Conservation (phyloP, 37 sponge, comb jelly and placozoan species). For the Eunapius fragilis region DNA sequence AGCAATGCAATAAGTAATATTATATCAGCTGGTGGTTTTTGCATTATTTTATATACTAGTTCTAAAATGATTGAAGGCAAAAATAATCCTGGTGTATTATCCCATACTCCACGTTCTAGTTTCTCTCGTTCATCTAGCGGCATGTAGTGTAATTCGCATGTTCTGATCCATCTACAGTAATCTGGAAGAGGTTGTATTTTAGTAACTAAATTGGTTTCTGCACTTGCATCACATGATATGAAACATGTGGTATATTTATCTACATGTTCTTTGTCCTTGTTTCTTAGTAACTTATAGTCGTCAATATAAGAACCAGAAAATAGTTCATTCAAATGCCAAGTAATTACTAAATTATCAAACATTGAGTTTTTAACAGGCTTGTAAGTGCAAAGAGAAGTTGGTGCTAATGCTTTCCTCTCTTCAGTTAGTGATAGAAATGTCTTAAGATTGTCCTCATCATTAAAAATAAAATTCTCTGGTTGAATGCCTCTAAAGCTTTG, state of each 20-base stretch:
- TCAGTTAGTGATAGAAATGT: no score
- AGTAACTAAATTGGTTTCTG: background rate
- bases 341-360: no score
- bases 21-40: background rate
- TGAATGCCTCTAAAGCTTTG: background rate
- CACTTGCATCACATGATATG: no score
- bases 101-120: constrained; percentile 5
- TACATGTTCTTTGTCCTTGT: no score
- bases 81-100: background rate
- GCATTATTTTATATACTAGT: background rate
- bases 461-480: constrained; percentile 2
- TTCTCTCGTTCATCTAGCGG: no score
- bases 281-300: no score
- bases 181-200: constrained; percentile 16
- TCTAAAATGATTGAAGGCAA: constrained; percentile 11
- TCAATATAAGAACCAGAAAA: no score
- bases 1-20: background rate
- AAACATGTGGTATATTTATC: no score
- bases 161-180: constrained; percentile 3
- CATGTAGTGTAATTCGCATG: background rate
- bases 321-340: no score
- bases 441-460: constrained; percentile 10
- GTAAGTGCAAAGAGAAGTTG: no score
- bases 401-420: no score
- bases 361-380: no score